Conservation (phyloP, 1,140 invertebrate species). For the Acromyrmex echinatior region DNA sequence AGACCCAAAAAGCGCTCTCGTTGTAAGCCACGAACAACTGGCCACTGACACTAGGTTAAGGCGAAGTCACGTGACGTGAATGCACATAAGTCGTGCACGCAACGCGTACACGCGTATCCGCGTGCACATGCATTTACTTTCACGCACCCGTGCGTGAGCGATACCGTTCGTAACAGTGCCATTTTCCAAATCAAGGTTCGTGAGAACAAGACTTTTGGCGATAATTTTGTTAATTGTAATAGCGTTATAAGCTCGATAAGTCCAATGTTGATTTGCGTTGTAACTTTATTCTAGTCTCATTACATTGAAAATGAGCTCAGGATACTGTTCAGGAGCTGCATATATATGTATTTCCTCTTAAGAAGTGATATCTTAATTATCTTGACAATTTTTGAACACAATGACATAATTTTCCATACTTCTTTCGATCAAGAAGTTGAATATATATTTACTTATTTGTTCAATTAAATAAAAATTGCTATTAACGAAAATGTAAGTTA, state of each 20-base stretch:
- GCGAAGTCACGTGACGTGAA: conserved; percentile 76
- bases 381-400: background rate
- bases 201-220: background rate
- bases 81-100: conserved; percentile 48
- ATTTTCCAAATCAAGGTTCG: conserved; percentile 2
- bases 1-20: conserved; percentile 82
- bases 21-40: conserved; percentile 68
- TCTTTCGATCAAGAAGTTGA: background rate
- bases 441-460: background rate
- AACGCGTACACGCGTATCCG: conserved; percentile 1
- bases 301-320: background rate
- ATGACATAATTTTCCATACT: background rate
- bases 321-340: too few species aligned
- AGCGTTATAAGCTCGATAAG: background rate
- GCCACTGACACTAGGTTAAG: conserved; percentile 82
- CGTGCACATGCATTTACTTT: conserved; percentile 61
- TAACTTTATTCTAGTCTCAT: background rate
- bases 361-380: background rate
- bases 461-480: background rate
- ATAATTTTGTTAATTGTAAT: background rate
- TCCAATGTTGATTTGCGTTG: background rate
- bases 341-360: background rate
- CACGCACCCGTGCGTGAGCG: conserved; percentile 25
- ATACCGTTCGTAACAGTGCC: conserved; percentile 38
- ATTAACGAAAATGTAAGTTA: background rate